Conservation (phyloP, 2,888 invertebrate species). For the Empis stercorea region DNA sequence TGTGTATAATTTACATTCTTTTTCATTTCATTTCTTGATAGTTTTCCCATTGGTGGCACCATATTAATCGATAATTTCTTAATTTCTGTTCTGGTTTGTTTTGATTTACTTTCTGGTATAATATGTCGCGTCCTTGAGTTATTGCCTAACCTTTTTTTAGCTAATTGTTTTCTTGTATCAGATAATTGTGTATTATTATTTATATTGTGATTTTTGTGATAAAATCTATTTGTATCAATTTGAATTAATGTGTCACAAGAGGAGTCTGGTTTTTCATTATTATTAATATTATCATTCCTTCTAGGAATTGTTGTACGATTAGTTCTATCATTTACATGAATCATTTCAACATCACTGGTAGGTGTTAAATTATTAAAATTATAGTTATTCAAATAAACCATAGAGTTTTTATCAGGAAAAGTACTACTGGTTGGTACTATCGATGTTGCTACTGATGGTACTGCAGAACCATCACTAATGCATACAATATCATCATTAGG, state of each 20-base stretch:
- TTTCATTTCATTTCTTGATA: background rate
- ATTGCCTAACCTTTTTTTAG: background rate
- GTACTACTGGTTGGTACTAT: background rate
- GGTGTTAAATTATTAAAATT: constrained; percentile 4
- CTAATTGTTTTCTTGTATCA: background rate
- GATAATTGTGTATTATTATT: background rate
- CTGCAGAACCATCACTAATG: background rate
- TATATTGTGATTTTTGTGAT: background rate
- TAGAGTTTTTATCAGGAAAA: constrained; percentile 1
- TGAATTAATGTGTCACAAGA: background rate
- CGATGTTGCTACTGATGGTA: background rate
- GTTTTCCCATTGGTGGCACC: background rate
- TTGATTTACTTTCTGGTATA: background rate
- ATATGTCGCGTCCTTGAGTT: background rate
- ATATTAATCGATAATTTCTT: background rate
- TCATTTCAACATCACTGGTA: constrained; percentile 10
- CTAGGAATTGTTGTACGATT: background rate
- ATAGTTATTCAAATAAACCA: constrained; percentile 6
- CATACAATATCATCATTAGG: constrained; percentile 1
- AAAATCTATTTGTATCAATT: background rate
- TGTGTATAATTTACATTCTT: background rate
- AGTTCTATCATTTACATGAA: background rate
- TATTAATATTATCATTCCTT: background rate
- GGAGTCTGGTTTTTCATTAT: background rate
- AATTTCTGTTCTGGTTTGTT: background rate